Evolutionary conservation across 1,140 invertebrate species (phyloP), one percentile per base, ranked within the genome.

Genomic region (Popillia japonica): DNA sequence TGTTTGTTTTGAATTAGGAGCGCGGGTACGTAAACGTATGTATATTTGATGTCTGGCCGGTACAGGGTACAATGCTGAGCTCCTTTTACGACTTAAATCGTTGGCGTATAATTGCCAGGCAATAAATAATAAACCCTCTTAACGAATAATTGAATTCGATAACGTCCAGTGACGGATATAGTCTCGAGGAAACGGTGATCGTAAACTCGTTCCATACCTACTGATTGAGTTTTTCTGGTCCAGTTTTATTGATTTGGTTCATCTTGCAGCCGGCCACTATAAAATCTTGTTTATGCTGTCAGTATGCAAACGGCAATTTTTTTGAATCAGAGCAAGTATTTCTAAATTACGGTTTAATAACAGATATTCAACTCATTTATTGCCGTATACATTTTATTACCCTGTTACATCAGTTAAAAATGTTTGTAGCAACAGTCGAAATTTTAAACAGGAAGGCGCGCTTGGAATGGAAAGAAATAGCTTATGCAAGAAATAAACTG

Each of bases 1-100:
- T 74, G 72, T 74, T 74, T 74, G 72, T 74, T 74, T 74, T 74
- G 72, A 40, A 74, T 74, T 40, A 74, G 40, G n/a, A 74, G 40
- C 72, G 41, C 64, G 34, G 22, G 34, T 72, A 55, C 27, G 27
- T 11, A 22, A 27, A 14, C 6, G 72, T 40, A 74, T 74, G 72
- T 40, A 74, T 74, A 40, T 74, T 74, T 74, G 72, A 74, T 41
- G 72, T 74, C 72, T 74, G n/a, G 41, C 72, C 72, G 72, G 27
- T 34, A 55, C 22, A 3, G 61, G 27, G 17, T 14, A 17, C 44
- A 22, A 7, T 6, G 64, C 11, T 41, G 34, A 20, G 41, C 72
- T 74, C 34, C 34, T 14, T 74, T 41, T 44, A 68, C 61, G 72
- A 40, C 17, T 3, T 7, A 41, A 74, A 74, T 42, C 34, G 72